Evolutionary conservation across 1,140 invertebrate genomes (phyloP).

Genomic region (Spodoptera frugiperda): DNA sequence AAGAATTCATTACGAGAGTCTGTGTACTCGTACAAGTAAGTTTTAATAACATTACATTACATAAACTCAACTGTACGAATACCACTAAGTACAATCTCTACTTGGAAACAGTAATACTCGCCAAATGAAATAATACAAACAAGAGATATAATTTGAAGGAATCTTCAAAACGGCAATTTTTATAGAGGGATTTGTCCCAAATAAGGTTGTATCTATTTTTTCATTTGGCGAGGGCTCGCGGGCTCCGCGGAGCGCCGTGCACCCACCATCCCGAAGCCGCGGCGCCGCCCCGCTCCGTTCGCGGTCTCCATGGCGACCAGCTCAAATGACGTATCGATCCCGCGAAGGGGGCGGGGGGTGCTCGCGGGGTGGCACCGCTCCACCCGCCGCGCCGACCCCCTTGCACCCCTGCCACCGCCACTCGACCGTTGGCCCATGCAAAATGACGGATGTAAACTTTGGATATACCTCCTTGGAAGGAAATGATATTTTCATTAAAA

Average conservation of each 20-base stretch:
- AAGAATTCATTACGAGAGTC: constrained; percentile 3
- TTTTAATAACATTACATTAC: constrained; percentile 28
- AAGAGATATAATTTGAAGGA: constrained; percentile 48
- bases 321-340: constrained; percentile 86
- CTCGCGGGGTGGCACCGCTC: constrained; percentile 80
- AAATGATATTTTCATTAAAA: constrained; percentile 86
- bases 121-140: constrained; percentile 44
- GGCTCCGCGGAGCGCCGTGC: constrained; percentile 74
- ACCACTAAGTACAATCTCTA: not conserved
- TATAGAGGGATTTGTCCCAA: constrained; percentile 68
- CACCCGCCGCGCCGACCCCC: constrained; percentile 76
- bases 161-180: constrained; percentile 54
- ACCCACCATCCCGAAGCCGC: constrained; percentile 77
- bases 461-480: constrained; percentile 85
- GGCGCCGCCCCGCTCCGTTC: constrained; percentile 82
- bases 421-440: constrained; percentile 85
- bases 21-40: not conserved
- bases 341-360: constrained; percentile 75
- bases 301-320: constrained; percentile 85
- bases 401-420: constrained; percentile 75
- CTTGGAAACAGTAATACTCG: constrained; percentile 13
- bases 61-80: not conserved
- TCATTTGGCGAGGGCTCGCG: constrained; percentile 66
- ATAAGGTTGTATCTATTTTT: constrained; percentile 73
- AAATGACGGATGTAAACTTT: constrained; percentile 86